Evolutionary conservation across 1,140 invertebrate genomes (phyloP).

Genomic region (Belonocnema kinseyi): DNA sequence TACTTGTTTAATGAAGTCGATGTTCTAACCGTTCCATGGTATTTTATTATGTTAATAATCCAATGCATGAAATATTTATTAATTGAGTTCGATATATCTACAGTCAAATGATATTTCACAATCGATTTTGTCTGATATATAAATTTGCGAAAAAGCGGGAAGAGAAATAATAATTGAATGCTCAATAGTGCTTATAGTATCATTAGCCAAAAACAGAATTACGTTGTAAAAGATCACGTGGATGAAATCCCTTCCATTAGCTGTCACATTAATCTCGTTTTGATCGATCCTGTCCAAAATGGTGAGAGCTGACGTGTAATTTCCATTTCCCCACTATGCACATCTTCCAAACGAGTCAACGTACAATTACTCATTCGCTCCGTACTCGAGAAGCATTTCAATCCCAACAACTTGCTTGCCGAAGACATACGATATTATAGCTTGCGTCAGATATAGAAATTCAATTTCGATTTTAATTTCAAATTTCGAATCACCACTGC

Average conservation of each 20-base stretch:
- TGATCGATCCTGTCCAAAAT: slow-evolving; percentile 19
- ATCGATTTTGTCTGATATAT: too few relatives aligned
- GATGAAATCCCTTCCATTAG: slow-evolving; percentile 29
- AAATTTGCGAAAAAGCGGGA: too few relatives aligned
- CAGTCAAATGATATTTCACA: too few relatives aligned
- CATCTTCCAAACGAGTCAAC: slow-evolving; percentile 27
- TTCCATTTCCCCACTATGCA: slow-evolving; percentile 26
- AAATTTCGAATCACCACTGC: not conserved
- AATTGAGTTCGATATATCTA: too few relatives aligned
- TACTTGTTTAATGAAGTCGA: too few relatives aligned
- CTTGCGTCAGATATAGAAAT: slow-evolving; percentile 4
- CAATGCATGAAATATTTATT: too few relatives aligned
- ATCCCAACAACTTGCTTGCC: slow-evolving; percentile 2
- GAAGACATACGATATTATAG: slow-evolving; percentile 22
- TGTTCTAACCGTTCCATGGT: too few relatives aligned
- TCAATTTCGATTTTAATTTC: not conserved
- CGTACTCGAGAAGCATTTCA: slow-evolving; percentile 22
- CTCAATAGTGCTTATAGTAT: too few relatives aligned
- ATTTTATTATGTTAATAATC: too few relatives aligned
- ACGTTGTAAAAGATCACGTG: not conserved
- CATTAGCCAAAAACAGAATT: too few relatives aligned
- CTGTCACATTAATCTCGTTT: slow-evolving; percentile 26
- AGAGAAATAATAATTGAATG: too few relatives aligned
- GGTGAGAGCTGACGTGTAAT: slow-evolving; percentile 25
- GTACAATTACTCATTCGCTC: slow-evolving; percentile 29